A percentile compares a stretch with the other conserved stretches of the same genome.
These are phyloP conservation scores for Brachynemurus nebulosus DNA, from an alignment of 2,888 invertebrate genomes.

Conservation along the genomic window DNA sequence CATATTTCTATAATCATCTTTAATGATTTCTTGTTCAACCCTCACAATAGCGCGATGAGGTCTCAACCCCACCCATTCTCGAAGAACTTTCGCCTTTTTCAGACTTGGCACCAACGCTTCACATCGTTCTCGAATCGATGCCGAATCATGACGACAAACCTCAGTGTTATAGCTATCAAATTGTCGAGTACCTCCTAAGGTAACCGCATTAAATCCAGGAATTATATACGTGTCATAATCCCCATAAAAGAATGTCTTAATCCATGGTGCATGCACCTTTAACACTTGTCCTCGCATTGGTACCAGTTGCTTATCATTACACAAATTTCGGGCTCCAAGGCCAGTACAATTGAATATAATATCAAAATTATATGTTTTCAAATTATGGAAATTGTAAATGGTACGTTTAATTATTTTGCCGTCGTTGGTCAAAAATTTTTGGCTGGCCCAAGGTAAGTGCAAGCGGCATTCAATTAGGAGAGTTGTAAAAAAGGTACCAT, in stretches of 20 bases:
- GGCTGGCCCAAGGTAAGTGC: slow-evolving; percentile 67
- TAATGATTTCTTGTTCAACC: slow-evolving; percentile 50
- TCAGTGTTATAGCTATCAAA: slow-evolving; percentile 60
- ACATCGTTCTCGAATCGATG: slow-evolving; percentile 67
- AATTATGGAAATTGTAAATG: slow-evolving; percentile 44
- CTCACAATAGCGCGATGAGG: slow-evolving; percentile 64
- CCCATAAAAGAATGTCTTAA: slow-evolving; percentile 76
- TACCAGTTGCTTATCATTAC: slow-evolving; percentile 57
- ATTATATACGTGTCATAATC: slow-evolving; percentile 78
- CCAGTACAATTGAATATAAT: slow-evolving; percentile 77
- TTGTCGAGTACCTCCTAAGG: slow-evolving; percentile 75
- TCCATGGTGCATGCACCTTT: slow-evolving; percentile 75
- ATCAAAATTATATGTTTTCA: slow-evolving; percentile 44
- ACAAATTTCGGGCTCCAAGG: slow-evolving; percentile 63
- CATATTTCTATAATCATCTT: slow-evolving; percentile 31
- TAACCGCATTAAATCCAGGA: slow-evolving; percentile 58
- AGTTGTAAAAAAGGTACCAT: slow-evolving; percentile 71
- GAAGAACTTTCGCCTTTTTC: slow-evolving; percentile 40
- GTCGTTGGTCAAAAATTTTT: slow-evolving; percentile 45
- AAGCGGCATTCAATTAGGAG: slow-evolving; percentile 56
- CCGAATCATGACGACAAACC: slow-evolving; percentile 55
- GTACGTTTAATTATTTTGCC: slow-evolving; percentile 43
- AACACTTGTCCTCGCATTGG: slow-evolving; percentile 75
- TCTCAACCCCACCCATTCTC: slow-evolving; percentile 62
- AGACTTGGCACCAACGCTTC: slow-evolving; percentile 58